phyloP scores from a whole-genome alignment of 2,888 invertebrate species.

The Orchestes rusci region DNA sequence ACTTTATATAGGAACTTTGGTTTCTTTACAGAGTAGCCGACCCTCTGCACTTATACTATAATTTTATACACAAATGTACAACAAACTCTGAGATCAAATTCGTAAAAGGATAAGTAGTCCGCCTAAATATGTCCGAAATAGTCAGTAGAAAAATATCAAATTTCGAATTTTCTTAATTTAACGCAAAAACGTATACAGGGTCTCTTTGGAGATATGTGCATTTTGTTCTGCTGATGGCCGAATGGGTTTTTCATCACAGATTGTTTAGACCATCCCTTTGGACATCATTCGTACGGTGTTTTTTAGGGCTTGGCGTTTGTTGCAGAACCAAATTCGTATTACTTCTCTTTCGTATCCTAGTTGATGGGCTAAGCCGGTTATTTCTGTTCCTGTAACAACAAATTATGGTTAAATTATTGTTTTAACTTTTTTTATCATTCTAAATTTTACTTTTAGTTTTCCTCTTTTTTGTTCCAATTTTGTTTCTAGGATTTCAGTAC shows the following conservation, averaged over 20 bases:
- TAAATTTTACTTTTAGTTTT: no score
- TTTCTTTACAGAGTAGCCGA: conserved; percentile 48
- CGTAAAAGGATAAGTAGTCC: no score
- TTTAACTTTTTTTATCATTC: no score
- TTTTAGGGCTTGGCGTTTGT: conserved; percentile 94
- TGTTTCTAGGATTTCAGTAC: background rate
- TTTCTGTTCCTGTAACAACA: conserved; percentile 76
- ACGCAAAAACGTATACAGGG: no score
- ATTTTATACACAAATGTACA: conserved; percentile 2
- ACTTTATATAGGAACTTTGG: conserved; percentile 54
- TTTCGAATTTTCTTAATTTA: no score
- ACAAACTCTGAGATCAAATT: background rate
- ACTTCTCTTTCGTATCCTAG: conserved; percentile 96
- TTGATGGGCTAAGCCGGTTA: conserved; percentile 90
- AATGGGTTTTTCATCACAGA: no score
- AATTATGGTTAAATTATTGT: no score
- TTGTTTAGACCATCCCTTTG: conserved; percentile 65
- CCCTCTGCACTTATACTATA: background rate
- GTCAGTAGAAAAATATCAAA: no score
- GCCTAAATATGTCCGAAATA: no score
- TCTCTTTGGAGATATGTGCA: no score
- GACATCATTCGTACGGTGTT: conserved; percentile 96
- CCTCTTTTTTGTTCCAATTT: background rate
- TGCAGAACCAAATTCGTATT: conserved; percentile 98
- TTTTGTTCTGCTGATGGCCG: no score